phyloP scores from a whole-genome alignment of 2,113 vertebrate species.

The Aleadryas rufinucha region DNA sequence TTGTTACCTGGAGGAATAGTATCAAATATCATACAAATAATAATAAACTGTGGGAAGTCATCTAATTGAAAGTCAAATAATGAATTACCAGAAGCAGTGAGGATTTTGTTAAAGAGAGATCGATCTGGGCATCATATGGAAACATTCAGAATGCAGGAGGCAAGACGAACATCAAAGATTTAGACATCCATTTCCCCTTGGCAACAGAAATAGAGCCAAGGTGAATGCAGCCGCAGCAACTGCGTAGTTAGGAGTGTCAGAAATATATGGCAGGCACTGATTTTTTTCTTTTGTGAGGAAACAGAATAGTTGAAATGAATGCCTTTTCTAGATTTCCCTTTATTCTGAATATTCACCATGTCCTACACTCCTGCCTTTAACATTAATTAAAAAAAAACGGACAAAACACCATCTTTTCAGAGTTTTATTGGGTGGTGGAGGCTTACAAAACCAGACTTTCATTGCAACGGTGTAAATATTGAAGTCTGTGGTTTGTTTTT shows the following conservation, averaged over 20 bases:
- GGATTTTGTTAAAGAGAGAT: not conserved
- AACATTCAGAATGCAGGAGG: not conserved
- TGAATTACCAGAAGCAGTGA: not conserved
- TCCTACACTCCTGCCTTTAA: not conserved
- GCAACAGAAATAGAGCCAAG: not conserved
- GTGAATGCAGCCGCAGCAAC: not conserved
- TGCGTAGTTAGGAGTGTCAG: not conserved
- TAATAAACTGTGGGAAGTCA: not conserved
- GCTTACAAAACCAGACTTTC: not conserved
- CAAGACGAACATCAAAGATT: not conserved
- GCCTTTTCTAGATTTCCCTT: not conserved
- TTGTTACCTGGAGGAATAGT: not conserved
- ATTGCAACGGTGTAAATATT: not conserved
- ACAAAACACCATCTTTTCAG: not conserved
- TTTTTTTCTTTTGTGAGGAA: not conserved
- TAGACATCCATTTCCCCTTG: not conserved
- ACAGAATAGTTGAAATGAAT: not conserved
- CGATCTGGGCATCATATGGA: not conserved
- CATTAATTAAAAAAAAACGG: not conserved
- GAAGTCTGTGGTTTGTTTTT: not conserved
- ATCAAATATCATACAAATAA: not conserved
- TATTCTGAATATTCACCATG: not conserved
- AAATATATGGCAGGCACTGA: not conserved
- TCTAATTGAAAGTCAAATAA: not conserved
- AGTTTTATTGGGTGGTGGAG: not conserved